These are phyloP conservation scores for Scarus forsteni DNA, from an alignment of 2,797 vertebrate species.

Conservation along the genomic window DNA sequence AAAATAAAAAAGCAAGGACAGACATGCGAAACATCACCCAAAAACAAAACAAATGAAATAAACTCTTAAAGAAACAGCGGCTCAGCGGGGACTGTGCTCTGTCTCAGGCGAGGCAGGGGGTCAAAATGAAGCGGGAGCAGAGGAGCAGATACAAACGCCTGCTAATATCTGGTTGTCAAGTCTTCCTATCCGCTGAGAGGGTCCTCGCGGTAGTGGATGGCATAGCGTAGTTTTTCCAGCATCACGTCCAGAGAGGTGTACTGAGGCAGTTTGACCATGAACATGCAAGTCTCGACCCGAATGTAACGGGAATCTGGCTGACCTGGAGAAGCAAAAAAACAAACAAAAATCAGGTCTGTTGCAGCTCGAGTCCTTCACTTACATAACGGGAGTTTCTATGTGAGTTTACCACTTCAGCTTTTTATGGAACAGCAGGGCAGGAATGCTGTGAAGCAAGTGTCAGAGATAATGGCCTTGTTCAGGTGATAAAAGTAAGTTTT, in stretches of 20 bases:
- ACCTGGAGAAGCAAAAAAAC: slow-evolving; percentile 76
- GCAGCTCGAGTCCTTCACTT: not conserved
- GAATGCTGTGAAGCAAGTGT: slow-evolving; percentile 6
- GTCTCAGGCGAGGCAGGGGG: slow-evolving; percentile 30
- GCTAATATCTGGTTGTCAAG: slow-evolving; percentile 33
- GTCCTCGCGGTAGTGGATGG: slow-evolving; percentile 98
- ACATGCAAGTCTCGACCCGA: slow-evolving; percentile 98
- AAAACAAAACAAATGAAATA: slow-evolving; percentile 29
- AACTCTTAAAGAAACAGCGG: slow-evolving; percentile 48
- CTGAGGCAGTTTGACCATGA: slow-evolving; percentile 99
- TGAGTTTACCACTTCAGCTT: slow-evolving; percentile 3
- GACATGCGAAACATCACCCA: slow-evolving; percentile 53
- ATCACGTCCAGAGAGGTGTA: slow-evolving; percentile 95
- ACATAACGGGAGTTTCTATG: not conserved
- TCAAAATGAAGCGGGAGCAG: slow-evolving; percentile 1
- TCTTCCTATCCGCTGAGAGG: slow-evolving; percentile 93
- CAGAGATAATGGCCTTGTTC: not conserved
- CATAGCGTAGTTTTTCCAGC: slow-evolving; percentile 97
- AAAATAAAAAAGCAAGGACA: slow-evolving; percentile 37
- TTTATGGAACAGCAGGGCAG: slow-evolving; percentile 1
- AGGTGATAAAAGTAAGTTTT: slow-evolving; percentile 9
- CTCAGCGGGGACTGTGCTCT: slow-evolving; percentile 19
- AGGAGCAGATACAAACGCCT: not conserved
- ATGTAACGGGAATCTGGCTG: slow-evolving; percentile 95
- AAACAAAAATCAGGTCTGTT: not conserved